Evolutionary conservation across 2,888 invertebrate species (phyloP).

Genomic region (Idaea biselata): DNA sequence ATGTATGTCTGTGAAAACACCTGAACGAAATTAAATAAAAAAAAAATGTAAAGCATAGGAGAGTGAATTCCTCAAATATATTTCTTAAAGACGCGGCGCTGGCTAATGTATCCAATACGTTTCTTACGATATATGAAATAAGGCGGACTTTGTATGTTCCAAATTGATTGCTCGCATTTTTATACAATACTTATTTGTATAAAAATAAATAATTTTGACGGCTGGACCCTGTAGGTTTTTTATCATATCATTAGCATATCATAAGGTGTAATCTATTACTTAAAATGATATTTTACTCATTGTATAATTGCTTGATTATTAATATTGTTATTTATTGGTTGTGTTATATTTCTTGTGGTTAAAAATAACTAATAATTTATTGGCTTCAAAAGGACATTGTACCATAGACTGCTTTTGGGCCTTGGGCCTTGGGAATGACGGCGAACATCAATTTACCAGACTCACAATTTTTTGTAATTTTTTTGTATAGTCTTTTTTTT

Average conservation of each 20-base stretch:
- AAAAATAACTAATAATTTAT: slow-evolving; percentile 12
- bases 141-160: too few species aligned
- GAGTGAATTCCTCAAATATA: too few species aligned
- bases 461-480: too few species aligned
- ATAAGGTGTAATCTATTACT: slow-evolving; percentile 54
- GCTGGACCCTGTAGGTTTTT: slow-evolving; percentile 74
- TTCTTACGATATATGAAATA: too few species aligned
- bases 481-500: too few species aligned
- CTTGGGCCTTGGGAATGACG: too few species aligned
- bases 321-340: slow-evolving; percentile 13
- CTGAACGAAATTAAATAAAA: too few species aligned
- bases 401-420: background rate
- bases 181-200: slow-evolving; percentile 25
- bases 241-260: slow-evolving; percentile 80
- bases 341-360: slow-evolving; percentile 5
- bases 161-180: slow-evolving; percentile 40
- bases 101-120: too few species aligned
- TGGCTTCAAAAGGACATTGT: background rate
- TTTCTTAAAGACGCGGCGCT: too few species aligned
- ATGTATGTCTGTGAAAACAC: too few species aligned
- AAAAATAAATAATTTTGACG: slow-evolving; percentile 34
- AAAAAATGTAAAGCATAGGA: too few species aligned
- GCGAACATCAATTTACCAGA: too few species aligned
- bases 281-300: slow-evolving; percentile 45
- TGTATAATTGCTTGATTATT: slow-evolving; percentile 15